Evolutionary conservation across 2,888 invertebrate species (phyloP).

Genomic region (Rosalia funebris): DNA sequence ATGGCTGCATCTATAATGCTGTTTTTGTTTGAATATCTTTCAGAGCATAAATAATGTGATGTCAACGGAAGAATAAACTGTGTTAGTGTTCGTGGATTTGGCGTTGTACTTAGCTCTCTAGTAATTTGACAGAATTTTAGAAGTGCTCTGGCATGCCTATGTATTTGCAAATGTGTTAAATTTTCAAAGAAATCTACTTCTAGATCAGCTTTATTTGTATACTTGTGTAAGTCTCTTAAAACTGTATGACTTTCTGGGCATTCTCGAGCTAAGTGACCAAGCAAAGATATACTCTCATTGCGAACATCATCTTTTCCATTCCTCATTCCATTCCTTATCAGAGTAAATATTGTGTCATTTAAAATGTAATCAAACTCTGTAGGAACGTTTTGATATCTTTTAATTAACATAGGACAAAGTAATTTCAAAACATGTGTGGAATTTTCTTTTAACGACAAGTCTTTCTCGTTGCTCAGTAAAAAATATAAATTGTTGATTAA

Average conservation of each 20-base stretch:
- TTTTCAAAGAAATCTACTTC: constrained; percentile 97
- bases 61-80: constrained; percentile 88
- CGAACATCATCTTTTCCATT: constrained; percentile 77
- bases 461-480: constrained; percentile 80
- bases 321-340: constrained; percentile 79
- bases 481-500: constrained; percentile 86
- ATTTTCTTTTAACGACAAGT: constrained; percentile 84
- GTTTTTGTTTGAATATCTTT: constrained; percentile 80
- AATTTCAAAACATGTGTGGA: constrained; percentile 79
- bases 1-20: constrained; percentile 86
- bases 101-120: constrained; percentile 70
- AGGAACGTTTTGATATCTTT: constrained; percentile 66
- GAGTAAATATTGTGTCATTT: constrained; percentile 76
- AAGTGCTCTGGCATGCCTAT: constrained; percentile 86
- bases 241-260: constrained; percentile 77
- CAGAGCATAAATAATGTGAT: constrained; percentile 81
- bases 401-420: constrained; percentile 73
- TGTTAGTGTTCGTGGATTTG: constrained; percentile 77
- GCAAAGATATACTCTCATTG: constrained; percentile 80
- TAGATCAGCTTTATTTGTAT: constrained; percentile 76
- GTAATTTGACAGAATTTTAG: constrained; percentile 77
- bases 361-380: constrained; percentile 75
- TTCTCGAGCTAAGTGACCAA: constrained; percentile 81
- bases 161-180: constrained; percentile 86
- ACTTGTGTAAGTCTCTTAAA: constrained; percentile 74